A percentile compares a stretch with the other conserved stretches of the same genome.
Evolutionary conservation across 2,888 invertebrate genomes (phyloP).

Genomic region (Coelopa pilipes): DNA sequence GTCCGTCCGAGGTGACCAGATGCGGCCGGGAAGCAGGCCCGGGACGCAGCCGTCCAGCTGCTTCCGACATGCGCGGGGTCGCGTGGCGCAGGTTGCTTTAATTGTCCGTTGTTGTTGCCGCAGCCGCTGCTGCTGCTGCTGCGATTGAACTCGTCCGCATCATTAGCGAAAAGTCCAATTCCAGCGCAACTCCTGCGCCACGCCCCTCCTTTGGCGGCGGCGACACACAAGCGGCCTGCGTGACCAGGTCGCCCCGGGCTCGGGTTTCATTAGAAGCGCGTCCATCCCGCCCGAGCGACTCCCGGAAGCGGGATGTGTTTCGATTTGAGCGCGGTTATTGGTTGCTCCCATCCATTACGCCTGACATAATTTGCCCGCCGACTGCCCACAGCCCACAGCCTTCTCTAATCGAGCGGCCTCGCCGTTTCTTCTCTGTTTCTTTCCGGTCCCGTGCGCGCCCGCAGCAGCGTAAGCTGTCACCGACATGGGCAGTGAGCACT

Average conservation of each 20-base stretch:
- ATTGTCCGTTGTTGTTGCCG: not conserved
- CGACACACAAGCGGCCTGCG: not conserved
- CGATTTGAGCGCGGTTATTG: no score
- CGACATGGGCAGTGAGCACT: slow-evolving; percentile 98
- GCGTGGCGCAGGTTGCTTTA: no score
- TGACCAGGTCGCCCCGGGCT: no score
- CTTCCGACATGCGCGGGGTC: no score
- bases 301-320: no score
- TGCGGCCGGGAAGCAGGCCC: not conserved
- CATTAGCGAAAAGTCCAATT: slow-evolving; percentile 31
- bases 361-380: not conserved
- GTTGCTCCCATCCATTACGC: no score
- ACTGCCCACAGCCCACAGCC: no score
- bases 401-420: no score
- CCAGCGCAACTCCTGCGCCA: slow-evolving; percentile 21
- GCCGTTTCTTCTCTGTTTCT: not conserved
- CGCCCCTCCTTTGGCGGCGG: not conserved
- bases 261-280: no score
- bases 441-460: slow-evolving; percentile 44
- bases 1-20: slow-evolving; percentile 16
- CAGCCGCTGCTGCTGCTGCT: not conserved
- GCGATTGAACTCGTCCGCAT: not conserved
- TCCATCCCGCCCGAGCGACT: no score
- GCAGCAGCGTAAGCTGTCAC: slow-evolving; percentile 85
- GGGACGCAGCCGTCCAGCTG: no score